phyloP scores from a whole-genome alignment of 2,113 vertebrate species.

The Halcyon malimbica region DNA sequence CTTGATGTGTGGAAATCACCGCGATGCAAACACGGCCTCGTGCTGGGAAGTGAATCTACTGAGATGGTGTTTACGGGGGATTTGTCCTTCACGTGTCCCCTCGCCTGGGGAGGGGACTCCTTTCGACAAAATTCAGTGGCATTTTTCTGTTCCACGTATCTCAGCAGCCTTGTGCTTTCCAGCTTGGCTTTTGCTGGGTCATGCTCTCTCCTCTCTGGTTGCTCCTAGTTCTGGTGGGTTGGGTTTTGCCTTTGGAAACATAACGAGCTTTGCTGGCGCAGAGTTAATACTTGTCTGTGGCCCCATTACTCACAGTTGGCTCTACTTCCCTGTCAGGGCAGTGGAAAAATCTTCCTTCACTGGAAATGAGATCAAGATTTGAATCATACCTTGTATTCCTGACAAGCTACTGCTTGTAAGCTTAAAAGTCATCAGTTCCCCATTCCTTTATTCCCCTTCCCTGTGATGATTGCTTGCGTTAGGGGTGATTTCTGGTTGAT shows the following conservation, averaged over 20 bases:
- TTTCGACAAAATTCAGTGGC: neutral
- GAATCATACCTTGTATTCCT: neutral
- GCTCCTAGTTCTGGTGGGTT: neutral
- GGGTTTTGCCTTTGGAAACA: neutral
- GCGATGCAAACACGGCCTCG: fast-evolving
- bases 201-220: neutral
- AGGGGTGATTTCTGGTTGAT: neutral
- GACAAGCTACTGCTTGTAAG: neutral
- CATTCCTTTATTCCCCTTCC: neutral
- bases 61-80: neutral
- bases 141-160: neutral
- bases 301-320: neutral
- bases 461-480: neutral
- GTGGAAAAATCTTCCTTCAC: neutral
- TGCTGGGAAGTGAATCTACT: neutral
- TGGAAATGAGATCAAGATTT: neutral
- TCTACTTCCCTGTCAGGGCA: neutral
- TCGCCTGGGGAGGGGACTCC: neutral
- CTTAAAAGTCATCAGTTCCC: neutral
- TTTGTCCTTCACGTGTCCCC: neutral
- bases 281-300: neutral
- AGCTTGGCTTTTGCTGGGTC: neutral
- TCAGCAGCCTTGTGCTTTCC: neutral
- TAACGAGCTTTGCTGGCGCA: neutral
- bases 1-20: neutral